Percentiles rank a stretch among this genome's conserved stretches.
Evolutionary conservation across 2,888 invertebrate genomes (phyloP).

Genomic region (Chloromyia formosa): DNA sequence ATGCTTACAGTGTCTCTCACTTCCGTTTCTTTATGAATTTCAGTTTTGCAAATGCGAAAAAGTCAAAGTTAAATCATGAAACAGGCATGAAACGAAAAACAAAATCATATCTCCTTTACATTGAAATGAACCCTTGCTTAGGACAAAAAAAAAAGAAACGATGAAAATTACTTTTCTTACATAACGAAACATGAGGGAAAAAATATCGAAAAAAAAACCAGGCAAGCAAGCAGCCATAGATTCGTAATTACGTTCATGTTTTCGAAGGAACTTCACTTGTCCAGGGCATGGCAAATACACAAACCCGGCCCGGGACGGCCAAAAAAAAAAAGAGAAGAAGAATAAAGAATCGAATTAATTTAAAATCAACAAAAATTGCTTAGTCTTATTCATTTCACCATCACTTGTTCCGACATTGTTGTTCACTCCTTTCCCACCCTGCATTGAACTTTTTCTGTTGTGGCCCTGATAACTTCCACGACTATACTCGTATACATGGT

Average conservation of each 20-base stretch:
- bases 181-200: not conserved
- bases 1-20: no score
- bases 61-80: no score
- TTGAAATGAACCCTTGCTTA: not conserved
- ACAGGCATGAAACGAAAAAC: no score
- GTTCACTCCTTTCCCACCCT: no score
- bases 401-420: not conserved
- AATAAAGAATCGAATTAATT: conserved; percentile 48
- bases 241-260: not conserved
- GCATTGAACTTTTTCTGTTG: not conserved
- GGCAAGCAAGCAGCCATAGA: not conserved
- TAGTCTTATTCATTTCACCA: conserved; percentile 38
- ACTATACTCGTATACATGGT: not conserved
- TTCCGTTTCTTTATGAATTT: no score
- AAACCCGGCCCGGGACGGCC: no score
- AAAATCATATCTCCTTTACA: not conserved
- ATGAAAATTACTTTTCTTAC: conserved; percentile 16
- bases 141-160: conserved; percentile 1
- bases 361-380: conserved; percentile 49
- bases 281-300: no score
- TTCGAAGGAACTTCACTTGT: not conserved
- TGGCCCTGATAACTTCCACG: no score
- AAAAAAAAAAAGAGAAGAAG: not conserved
- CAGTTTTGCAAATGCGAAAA: no score
- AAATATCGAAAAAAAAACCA: not conserved